Conservation (phyloP, 2,888 invertebrate species). For the Branchipolynoe longqiensis region DNA sequence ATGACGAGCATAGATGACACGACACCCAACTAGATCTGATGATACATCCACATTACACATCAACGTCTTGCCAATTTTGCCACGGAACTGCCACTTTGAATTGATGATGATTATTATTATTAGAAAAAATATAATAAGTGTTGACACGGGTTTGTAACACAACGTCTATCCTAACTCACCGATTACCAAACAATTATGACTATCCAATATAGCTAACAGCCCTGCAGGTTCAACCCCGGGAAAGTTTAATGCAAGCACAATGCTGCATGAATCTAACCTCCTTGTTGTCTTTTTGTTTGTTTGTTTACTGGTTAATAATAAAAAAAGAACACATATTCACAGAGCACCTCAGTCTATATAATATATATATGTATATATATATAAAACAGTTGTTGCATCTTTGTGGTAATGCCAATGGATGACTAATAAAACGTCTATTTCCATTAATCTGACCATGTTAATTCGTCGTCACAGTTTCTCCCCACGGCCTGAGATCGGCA, state of each 20-base stretch:
- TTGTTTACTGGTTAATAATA: no score
- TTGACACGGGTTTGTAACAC: conserved; percentile 37
- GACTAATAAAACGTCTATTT: conserved; percentile 3
- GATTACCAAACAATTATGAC: conserved; percentile 40
- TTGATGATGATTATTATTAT: no score
- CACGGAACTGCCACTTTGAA: conserved; percentile 55
- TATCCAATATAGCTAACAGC: conserved; percentile 12
- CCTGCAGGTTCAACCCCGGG: conserved; percentile 55
- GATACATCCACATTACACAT: not conserved
- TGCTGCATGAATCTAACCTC: conserved; percentile 37
- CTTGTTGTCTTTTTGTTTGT: not conserved
- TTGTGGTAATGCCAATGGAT: conserved; percentile 10
- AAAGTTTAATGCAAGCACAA: conserved; percentile 38
- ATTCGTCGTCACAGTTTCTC: no score
- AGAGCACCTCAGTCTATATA: conserved; percentile 55
- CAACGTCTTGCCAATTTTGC: conserved; percentile 43
- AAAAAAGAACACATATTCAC: conserved; percentile 41
- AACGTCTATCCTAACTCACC: conserved; percentile 29
- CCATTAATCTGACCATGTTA: no score
- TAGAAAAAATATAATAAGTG: conserved; percentile 50
- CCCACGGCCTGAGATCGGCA: no score
- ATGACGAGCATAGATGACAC: no score
- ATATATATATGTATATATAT: no score
- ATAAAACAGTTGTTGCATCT: conserved; percentile 51
- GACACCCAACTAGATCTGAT: conserved; percentile 40